Evolutionary conservation across 2,113 vertebrate species (phyloP).

Genomic region (Picathartes gymnocephalus): DNA sequence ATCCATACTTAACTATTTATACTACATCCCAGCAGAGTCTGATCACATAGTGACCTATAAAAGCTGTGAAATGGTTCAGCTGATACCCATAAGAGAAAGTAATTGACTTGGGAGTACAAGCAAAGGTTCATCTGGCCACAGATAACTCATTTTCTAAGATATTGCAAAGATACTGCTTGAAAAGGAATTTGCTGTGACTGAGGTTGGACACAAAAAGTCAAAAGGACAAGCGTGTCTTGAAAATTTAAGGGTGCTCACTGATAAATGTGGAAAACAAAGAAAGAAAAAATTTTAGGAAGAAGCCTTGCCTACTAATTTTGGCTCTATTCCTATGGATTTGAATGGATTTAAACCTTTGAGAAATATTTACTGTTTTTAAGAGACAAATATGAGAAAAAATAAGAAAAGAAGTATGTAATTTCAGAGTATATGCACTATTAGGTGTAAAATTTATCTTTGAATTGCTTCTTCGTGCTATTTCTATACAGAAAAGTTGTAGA

Average conservation of each 20-base stretch:
- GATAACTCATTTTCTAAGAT: neutral
- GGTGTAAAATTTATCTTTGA: neutral
- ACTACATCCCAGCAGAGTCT: neutral
- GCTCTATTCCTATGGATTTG: neutral
- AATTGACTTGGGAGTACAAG: neutral
- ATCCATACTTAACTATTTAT: neutral
- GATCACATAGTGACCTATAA: neutral
- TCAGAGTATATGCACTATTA: neutral
- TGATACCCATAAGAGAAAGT: neutral
- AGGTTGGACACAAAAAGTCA: neutral
- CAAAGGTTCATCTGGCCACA: neutral
- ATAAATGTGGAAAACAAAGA: neutral
- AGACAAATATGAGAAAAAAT: neutral
- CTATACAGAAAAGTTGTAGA: neutral
- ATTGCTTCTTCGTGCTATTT: neutral
- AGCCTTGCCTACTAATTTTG: neutral
- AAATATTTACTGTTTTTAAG: neutral
- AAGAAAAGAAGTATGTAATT: neutral
- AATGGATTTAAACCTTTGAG: neutral
- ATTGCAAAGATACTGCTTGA: neutral
- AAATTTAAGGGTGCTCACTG: neutral
- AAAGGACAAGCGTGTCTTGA: neutral
- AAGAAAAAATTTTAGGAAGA: neutral
- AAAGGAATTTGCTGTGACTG: neutral
- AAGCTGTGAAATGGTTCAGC: neutral